Evolutionary conservation across 2,888 invertebrate species (phyloP), one percentile per base, ranked within the genome.

Genomic region (Eilema griseolum): DNA sequence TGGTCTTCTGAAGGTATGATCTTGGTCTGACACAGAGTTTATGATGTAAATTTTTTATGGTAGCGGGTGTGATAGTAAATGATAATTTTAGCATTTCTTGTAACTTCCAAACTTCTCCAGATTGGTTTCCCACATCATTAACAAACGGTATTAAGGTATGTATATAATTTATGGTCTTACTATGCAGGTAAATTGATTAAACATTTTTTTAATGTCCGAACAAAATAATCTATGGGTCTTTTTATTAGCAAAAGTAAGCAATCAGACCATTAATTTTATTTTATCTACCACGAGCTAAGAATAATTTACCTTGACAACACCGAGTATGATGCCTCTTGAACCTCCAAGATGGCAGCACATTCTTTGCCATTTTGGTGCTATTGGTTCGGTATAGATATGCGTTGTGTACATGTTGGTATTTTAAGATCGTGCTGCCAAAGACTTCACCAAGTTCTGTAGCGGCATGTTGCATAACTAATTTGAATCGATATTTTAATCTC

Each of bases 391-490:
- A 8, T 65, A 61, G 24, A 14, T 26, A 28, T 26, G 28, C 14
- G 41, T 41, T 26, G n/a, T 33, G 33, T 70, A 70, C 61, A 56
- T 14, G 31, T 65, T 28, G 28, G 59, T 63, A 71, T 73, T 74
- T 71, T 75, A 73, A 71, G 71, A 76, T 71, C 69, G 76, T 76
- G 75, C 77, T 77, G 82, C 69, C 67, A 73, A 74, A 70, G 71
- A 74, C 67, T 74, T 64, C 66, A 26, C 37, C 41, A 69, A 66
- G 24, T 66, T 59, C 59, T 70, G 80, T 72, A 76, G 79, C 70
- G 72, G 73, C 66, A 60, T 69, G 66, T 78, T 76, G 75, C 78
- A 61, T 82, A 81, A 80, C 83, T 82, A 82, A 82, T 70, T 64
- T 64, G 28, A 77, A 82, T 77, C 76, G 72, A 82, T 75, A 71